Evolutionary conservation across 2,797 vertebrate genomes (phyloP), one percentile per base, ranked within the genome.

Genomic region (Buceros bicornis): DNA sequence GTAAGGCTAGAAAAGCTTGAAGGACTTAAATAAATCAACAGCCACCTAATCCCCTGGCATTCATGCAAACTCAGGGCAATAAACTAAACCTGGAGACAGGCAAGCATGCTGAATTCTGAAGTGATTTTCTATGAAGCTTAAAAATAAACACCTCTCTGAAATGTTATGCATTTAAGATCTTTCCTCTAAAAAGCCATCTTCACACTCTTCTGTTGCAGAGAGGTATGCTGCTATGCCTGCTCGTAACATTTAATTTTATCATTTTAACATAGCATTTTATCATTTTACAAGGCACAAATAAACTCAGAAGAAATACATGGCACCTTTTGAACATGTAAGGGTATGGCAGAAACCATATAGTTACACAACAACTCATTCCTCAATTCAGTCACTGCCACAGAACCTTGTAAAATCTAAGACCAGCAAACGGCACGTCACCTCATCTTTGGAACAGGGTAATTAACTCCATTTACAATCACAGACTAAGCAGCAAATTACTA

Each of bases 1-100:
- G 91, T 87, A 95, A 94, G 81, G 80, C 66, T 77, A 90, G 58
- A 71, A 92, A 95, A 90, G 51, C 89, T 91, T 80, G 64, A 89
- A 95, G 94, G 67, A 80, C 56, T 21, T 80, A 82, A 94, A 87
- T 73, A 93, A 95, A 95, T 89, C 88, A 95, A 83, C 31, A 97
- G 77, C 33, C 71, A 87, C 67, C 47, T 94, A 95, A 95, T 85
- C 69, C 64, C 82, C 61, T 45, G 90, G 80, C 67, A 79, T 90
- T 64, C 53, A 72, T 33, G 43, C 43, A 92, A 82, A 78, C 31
- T 51, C 65, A 58, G 77, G 73, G 54, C 89, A 66, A 74, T 50
- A 89, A 94, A 96, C 93, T 48, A 96, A 86, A 95, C 66, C 43
- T 26, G 22, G 70, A 66, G 17, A 48, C 66, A 84, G 16, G 48